A percentile compares a stretch with the other conserved stretches of the same genome.
phyloP scores from a whole-genome alignment of 2,888 invertebrate genomes.

The Kryphioiulus occultus region DNA sequence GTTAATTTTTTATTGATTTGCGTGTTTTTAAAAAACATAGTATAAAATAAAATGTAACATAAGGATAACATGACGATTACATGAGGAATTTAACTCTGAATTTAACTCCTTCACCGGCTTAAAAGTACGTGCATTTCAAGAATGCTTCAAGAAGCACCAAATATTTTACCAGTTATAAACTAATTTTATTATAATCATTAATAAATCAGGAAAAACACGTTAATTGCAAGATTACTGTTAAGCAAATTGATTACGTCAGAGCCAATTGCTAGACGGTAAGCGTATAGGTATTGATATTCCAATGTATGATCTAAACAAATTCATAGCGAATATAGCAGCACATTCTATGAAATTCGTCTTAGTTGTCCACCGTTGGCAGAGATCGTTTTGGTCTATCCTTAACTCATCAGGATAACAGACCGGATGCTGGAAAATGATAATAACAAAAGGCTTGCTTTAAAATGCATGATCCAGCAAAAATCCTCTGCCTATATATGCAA shows the following conservation, averaged over 20 bases:
- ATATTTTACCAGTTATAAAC: too few species aligned
- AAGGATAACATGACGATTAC: too few species aligned
- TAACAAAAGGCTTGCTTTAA: background rate
- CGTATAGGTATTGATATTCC: background rate
- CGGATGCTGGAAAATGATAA: background rate
- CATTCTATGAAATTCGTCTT: too few species aligned
- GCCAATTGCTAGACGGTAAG: too few species aligned
- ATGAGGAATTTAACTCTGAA: too few species aligned
- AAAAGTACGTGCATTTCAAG: too few species aligned
- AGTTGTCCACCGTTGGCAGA: background rate
- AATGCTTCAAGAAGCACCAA: too few species aligned
- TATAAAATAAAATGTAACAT: too few species aligned
- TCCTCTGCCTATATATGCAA: background rate
- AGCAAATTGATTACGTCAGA: background rate
- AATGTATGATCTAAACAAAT: background rate
- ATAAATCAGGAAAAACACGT: background rate
- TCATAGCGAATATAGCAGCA: background rate
- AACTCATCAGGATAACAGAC: background rate
- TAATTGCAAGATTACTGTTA: background rate
- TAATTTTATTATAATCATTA: background rate
- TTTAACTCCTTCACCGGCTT: too few species aligned
- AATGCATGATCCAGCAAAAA: background rate
- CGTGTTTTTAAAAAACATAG: too few species aligned
- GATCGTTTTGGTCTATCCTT: background rate
- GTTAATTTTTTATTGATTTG: too few species aligned